Evolutionary conservation across 2,113 vertebrate species (phyloP).

Genomic region (Gymnocephalus cernua): DNA sequence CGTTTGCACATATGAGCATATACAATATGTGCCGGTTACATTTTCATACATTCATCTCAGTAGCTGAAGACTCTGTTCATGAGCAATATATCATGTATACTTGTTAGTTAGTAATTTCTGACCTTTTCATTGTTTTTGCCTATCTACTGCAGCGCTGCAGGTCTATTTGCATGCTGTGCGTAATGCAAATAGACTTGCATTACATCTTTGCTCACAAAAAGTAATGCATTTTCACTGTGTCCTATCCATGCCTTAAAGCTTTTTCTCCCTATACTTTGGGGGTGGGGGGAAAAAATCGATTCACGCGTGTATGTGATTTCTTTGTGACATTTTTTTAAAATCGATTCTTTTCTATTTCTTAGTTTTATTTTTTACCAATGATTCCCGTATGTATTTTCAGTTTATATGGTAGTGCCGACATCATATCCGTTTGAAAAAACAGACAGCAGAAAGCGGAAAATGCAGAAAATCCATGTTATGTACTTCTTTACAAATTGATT

Average conservation of each 20-base stretch:
- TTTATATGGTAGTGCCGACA: too few species aligned
- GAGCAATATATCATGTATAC: background rate
- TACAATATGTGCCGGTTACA: background rate
- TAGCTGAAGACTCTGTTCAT: background rate
- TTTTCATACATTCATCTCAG: background rate
- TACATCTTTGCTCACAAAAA: background rate
- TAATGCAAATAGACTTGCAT: constrained; percentile 42
- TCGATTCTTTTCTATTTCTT: too few species aligned
- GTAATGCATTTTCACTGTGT: background rate
- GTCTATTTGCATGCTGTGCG: constrained; percentile 53
- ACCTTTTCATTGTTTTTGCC: background rate
- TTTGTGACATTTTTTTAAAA: too few species aligned
- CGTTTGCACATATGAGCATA: background rate
- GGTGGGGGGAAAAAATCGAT: too few species aligned
- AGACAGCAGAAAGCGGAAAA: too few species aligned
- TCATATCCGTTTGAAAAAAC: too few species aligned
- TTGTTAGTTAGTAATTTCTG: background rate
- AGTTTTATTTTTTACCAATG: too few species aligned
- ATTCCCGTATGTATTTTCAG: too few species aligned
- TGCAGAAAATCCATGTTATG: too few species aligned
- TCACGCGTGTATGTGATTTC: too few species aligned
- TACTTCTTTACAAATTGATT: too few species aligned
- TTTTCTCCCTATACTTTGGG: too few species aligned
- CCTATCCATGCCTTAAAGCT: background rate
- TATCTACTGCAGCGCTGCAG: background rate